Conservation (phyloP, 2,888 invertebrate genomes). For the Dryadula phaetusa region DNA sequence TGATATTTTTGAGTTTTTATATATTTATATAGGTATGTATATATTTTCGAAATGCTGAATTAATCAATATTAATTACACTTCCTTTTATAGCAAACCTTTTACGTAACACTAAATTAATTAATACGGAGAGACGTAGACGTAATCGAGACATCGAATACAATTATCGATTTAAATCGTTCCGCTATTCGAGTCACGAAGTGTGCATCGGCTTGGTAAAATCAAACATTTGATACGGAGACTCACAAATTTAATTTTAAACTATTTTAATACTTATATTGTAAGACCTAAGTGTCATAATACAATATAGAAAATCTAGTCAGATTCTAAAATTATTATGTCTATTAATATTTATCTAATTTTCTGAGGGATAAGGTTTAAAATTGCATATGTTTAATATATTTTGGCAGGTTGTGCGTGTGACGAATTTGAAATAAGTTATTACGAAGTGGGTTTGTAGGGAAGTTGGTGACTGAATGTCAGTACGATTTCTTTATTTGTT, state of each 20-base stretch:
- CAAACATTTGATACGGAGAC: slow-evolving; percentile 41
- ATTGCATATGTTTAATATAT: not conserved
- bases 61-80: slow-evolving; percentile 36
- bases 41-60: not conserved
- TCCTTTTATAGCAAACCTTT: slow-evolving; percentile 26
- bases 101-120: slow-evolving; percentile 34
- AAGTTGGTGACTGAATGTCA: slow-evolving; percentile 43
- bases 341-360: slow-evolving; percentile 9
- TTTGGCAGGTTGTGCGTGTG: slow-evolving; percentile 38
- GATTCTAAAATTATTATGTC: not conserved
- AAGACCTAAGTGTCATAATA: not conserved
- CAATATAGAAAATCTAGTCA: not conserved
- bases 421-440: slow-evolving; percentile 50
- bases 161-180: slow-evolving; percentile 51
- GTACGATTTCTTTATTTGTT: slow-evolving; percentile 39
- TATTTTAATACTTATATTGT: slow-evolving; percentile 11
- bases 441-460: slow-evolving; percentile 45
- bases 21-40: too few relatives aligned
- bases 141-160: slow-evolving; percentile 43
- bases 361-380: not conserved
- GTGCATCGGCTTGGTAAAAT: slow-evolving; percentile 42
- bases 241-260: slow-evolving; percentile 6
- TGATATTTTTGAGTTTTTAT: too few relatives aligned
- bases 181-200: slow-evolving; percentile 47
- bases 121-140: slow-evolving; percentile 35